Evolutionary conservation across 2,113 vertebrate genomes (phyloP).

Genomic region (Carlito syrichta): DNA sequence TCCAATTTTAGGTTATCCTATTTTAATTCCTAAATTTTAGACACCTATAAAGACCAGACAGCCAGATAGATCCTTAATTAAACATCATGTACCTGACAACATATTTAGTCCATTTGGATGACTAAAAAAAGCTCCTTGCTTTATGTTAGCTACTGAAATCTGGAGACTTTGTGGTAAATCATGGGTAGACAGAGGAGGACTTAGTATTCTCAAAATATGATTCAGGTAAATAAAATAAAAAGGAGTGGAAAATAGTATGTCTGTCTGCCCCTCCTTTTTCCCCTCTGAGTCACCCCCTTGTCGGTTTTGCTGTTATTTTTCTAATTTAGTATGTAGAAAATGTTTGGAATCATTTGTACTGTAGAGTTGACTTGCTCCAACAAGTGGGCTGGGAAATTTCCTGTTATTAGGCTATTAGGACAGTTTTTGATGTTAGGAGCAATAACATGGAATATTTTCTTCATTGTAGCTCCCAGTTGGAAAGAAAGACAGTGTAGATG

Average conservation of each 20-base stretch:
- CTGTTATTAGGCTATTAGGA: neutral
- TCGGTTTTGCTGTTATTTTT: slow-evolving; percentile 47
- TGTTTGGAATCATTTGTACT: neutral
- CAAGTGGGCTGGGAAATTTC: neutral
- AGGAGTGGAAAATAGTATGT: neutral
- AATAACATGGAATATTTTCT: neutral
- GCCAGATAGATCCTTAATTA: slow-evolving; percentile 20
- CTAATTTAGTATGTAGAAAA: neutral
- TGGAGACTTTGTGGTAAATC: neutral
- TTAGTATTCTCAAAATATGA: slow-evolving; percentile 38
- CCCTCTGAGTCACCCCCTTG: neutral
- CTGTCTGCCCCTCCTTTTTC: neutral
- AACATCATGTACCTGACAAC: neutral
- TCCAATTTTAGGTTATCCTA: neutral
- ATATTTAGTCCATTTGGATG: slow-evolving; percentile 12
- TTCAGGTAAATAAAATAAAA: slow-evolving; percentile 44
- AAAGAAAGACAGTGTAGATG: neutral
- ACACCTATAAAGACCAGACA: neutral
- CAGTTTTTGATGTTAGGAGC: neutral
- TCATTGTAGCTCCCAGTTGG: neutral
- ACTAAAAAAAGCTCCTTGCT: slow-evolving; percentile 2
- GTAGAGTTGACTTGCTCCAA: neutral
- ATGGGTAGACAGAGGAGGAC: neutral
- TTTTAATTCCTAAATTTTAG: slow-evolving; percentile 26
- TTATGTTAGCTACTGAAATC: slow-evolving; percentile 35